These are phyloP conservation scores for Hippolais icterina DNA, from an alignment of 2,113 vertebrate genomes.

Conservation along the genomic window DNA sequence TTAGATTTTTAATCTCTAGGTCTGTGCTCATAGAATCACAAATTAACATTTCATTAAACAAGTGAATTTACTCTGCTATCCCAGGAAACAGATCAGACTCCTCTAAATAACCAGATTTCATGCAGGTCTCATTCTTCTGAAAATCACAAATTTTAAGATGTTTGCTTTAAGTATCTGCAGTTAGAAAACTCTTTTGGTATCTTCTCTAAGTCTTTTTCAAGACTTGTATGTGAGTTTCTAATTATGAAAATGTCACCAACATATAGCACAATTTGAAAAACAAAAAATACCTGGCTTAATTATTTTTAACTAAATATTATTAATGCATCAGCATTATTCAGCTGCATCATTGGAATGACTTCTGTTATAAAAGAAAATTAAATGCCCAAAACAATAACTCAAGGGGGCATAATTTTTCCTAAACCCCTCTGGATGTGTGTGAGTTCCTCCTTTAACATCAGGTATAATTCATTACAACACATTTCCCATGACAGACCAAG, in stretches of 20 bases:
- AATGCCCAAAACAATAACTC: not conserved
- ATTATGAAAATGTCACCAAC: not conserved
- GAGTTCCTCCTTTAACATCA: not conserved
- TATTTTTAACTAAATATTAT: not conserved
- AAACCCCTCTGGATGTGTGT: not conserved
- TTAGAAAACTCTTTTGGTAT: not conserved
- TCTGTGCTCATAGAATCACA: slow-evolving; percentile 9
- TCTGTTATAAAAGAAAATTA: not conserved
- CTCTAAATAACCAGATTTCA: not conserved
- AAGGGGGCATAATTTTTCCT: not conserved
- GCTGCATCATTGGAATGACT: not conserved
- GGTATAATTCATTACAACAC: not conserved
- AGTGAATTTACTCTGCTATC: not conserved
- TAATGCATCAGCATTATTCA: not conserved
- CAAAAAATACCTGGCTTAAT: not conserved
- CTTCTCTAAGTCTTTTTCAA: not conserved
- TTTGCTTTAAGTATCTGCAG: not conserved
- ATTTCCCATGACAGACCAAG: not conserved
- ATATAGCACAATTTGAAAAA: not conserved
- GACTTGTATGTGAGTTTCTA: not conserved
- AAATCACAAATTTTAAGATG: not conserved
- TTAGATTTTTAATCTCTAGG: slow-evolving; percentile 45
- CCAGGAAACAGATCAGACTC: not conserved
- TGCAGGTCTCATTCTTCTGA: not conserved
- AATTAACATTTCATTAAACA: not conserved